These are phyloP conservation scores for Puffinus mauretanicus DNA, from an alignment of 2,113 vertebrate genomes.

Conservation along the genomic window DNA sequence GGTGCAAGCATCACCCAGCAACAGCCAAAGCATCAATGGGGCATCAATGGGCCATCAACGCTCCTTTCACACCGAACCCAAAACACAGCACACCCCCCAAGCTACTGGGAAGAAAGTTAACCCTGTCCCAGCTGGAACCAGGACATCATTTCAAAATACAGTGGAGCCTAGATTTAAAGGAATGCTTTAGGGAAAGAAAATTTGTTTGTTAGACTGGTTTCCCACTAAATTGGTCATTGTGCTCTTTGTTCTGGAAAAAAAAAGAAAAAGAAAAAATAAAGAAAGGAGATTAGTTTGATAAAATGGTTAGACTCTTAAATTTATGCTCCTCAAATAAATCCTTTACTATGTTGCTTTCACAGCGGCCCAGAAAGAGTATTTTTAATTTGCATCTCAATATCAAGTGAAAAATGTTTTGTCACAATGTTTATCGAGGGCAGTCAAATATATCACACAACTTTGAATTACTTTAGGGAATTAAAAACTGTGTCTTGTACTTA, in stretches of 20 bases:
- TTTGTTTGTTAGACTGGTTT: constrained; percentile 9
- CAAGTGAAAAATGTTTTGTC: constrained; percentile 25
- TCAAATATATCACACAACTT: background rate
- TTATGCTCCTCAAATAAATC: background rate
- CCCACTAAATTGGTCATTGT: constrained; percentile 1
- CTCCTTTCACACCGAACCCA: no score
- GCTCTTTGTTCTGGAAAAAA: background rate
- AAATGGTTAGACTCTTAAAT: background rate
- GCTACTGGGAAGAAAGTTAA: no score
- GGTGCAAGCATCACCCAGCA: no score
- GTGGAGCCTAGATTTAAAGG: background rate
- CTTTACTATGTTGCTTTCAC: background rate
- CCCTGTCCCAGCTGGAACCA: no score
- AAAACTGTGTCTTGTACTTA: background rate
- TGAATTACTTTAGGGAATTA: background rate
- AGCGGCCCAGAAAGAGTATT: background rate
- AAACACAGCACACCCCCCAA: no score
- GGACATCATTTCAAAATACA: constrained; percentile 49
- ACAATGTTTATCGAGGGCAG: background rate
- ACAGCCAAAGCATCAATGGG: no score
- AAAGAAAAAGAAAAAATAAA: background rate
- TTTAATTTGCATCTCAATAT: constrained; percentile 9
- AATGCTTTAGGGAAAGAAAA: background rate
- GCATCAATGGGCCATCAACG: no score
- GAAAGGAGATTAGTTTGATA: background rate